A percentile compares a stretch with the other conserved stretches of the same genome.
These are phyloP conservation scores for Mesorhabditis sp. DNA, from an alignment of 2,888 invertebrate genomes.

Conservation along the genomic window DNA sequence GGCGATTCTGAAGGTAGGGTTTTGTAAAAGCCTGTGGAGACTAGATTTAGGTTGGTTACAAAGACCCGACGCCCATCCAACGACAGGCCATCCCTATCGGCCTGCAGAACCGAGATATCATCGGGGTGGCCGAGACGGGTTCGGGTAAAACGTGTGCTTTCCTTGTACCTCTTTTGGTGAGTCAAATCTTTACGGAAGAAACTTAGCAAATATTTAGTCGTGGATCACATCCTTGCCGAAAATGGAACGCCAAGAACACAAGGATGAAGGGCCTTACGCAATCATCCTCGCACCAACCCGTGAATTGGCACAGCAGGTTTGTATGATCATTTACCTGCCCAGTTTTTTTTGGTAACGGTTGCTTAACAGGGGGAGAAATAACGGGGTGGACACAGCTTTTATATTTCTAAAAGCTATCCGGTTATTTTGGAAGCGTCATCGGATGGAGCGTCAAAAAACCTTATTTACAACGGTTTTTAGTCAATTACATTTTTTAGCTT, in stretches of 20 bases:
- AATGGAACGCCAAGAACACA: conserved; percentile 67
- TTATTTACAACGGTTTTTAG: too few relatives aligned
- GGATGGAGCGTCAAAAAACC: too few relatives aligned
- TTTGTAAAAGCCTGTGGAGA: conserved; percentile 16
- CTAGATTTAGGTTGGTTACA: conserved; percentile 11
- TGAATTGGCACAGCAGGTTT: conserved; percentile 18
- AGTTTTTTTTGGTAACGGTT: too few relatives aligned
- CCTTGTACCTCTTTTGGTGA: conserved; percentile 87
- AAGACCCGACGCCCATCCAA: conserved; percentile 95
- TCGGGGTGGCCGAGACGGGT: conserved; percentile 98
- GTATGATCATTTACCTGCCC: too few relatives aligned
- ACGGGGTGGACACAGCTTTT: not conserved
- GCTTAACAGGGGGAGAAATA: too few relatives aligned
- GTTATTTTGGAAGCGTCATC: too few relatives aligned
- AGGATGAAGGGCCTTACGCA: conserved; percentile 79
- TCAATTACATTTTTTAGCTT: too few relatives aligned
- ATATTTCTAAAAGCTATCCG: too few relatives aligned
- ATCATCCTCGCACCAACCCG: conserved; percentile 96
- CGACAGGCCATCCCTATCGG: conserved; percentile 98
- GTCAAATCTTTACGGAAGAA: conserved; percentile 71
- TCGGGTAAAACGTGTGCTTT: conserved; percentile 97
- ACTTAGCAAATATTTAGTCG: conserved; percentile 68
- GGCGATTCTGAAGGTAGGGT: conserved; percentile 84
- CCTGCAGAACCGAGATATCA: conserved; percentile 73
- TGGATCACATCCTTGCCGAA: conserved; percentile 98